A percentile compares a stretch with the other conserved stretches of the same genome.
phyloP scores from a whole-genome alignment of 2,888 invertebrate genomes.

The Biston stratarius region DNA sequence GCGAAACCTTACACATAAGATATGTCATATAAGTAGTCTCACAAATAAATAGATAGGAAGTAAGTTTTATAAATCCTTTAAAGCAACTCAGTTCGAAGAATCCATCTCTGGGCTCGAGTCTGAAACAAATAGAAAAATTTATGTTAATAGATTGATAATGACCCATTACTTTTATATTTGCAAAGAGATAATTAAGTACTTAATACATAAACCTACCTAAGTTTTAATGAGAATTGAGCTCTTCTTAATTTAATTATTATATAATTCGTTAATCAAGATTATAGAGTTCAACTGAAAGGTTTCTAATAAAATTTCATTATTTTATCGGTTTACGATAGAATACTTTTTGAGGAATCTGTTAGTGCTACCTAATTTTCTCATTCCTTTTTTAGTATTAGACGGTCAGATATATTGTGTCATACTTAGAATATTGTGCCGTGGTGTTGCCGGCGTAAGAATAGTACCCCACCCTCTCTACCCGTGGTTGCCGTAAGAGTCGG shows the following conservation, averaged over 20 bases:
- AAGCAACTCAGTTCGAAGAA: conserved; percentile 49
- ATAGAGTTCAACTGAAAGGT: not conserved
- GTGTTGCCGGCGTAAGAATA: too few species aligned
- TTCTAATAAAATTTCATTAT: not conserved
- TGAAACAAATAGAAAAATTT: conserved; percentile 55
- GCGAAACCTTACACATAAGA: conserved; percentile 59
- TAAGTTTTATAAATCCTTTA: conserved; percentile 7
- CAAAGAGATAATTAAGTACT: conserved; percentile 1
- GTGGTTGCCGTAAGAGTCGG: too few species aligned
- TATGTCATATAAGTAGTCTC: conserved; percentile 60
- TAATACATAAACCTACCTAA: not conserved
- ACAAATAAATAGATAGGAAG: conserved; percentile 29
- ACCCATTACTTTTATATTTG: not conserved
- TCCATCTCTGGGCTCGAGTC: conserved; percentile 66
- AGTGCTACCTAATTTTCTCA: too few species aligned
- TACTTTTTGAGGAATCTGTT: too few species aligned
- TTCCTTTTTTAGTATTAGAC: too few species aligned
- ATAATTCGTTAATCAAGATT: not conserved
- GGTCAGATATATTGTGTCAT: too few species aligned
- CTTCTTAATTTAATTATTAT: too few species aligned
- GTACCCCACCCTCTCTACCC: too few species aligned
- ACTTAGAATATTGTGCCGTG: too few species aligned
- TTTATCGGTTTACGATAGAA: not conserved
- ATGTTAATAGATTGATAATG: conserved; percentile 7
- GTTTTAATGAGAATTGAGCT: not conserved